Evolutionary conservation across 2,888 invertebrate genomes (phyloP).

Genomic region (Chrysolina oricalcia): DNA sequence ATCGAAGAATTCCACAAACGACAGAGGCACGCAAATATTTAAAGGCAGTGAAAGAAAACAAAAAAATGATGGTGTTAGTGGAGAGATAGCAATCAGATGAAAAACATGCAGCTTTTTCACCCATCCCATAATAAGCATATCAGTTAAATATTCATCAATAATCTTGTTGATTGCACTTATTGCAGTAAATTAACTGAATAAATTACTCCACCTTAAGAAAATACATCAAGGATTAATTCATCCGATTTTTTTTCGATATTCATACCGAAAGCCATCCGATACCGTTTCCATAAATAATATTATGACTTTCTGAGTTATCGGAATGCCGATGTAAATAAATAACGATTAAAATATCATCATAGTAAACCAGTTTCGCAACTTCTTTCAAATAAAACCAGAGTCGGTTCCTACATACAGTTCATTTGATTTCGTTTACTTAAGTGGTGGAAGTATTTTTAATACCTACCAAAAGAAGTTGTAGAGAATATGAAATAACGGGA

Average conservation of each 20-base stretch:
- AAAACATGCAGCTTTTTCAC: too few relatives aligned
- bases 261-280: background rate
- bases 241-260: background rate
- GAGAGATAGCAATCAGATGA: too few relatives aligned
- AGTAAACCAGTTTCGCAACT: slow-evolving; percentile 17
- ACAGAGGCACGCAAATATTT: too few relatives aligned
- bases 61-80: too few relatives aligned
- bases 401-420: background rate
- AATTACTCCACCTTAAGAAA: background rate
- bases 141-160: background rate
- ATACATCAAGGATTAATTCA: too few relatives aligned
- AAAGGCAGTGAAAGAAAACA: too few relatives aligned
- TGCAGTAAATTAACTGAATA: background rate
- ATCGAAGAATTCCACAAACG: too few relatives aligned
- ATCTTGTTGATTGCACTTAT: background rate
- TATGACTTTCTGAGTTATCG: slow-evolving; percentile 17
- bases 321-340: slow-evolving; percentile 17
- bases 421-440: background rate
- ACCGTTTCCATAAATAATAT: slow-evolving; percentile 17
- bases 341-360: slow-evolving; percentile 16
- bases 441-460: background rate
- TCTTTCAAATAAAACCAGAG: slow-evolving; percentile 9
- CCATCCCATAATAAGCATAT: too few relatives aligned
- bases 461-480: too few relatives aligned
- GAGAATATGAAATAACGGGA: too few relatives aligned